Evolutionary conservation across 2,113 vertebrate genomes (phyloP).

Genomic region (Rhea pennata): DNA sequence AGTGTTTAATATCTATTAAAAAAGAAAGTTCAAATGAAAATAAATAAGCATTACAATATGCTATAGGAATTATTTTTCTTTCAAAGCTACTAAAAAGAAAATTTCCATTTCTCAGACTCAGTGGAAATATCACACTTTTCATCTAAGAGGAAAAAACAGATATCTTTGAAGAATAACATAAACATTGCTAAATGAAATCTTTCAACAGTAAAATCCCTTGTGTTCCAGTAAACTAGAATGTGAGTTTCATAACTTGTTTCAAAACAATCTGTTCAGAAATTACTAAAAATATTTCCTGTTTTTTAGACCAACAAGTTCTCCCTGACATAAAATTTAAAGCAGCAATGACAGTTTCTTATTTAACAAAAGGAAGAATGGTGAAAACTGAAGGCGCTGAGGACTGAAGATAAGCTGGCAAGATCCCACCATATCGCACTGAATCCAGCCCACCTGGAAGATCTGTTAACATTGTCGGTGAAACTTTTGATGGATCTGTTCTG

Average conservation of each 20-base stretch:
- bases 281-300: neutral
- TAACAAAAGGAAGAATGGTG: neutral
- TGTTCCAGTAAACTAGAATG: neutral
- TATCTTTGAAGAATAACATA: conserved; percentile 33
- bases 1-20: neutral
- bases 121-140: neutral
- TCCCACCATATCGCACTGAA: neutral
- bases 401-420: neutral
- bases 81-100: conserved; percentile 2
- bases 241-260: conserved; percentile 33
- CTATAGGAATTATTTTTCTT: neutral
- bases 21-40: neutral
- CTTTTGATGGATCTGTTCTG: neutral
- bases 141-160: neutral
- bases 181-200: conserved; percentile 25
- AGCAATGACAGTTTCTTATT: neutral
- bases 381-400: neutral
- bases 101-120: neutral
- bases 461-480: neutral
- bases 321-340: neutral
- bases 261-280: conserved; percentile 43
- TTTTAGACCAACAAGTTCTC: neutral
- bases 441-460: neutral
- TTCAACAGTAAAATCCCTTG: conserved; percentile 17
- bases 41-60: neutral